phyloP scores from a whole-genome alignment of 1,140 invertebrate species.

The Apis cerana region DNA sequence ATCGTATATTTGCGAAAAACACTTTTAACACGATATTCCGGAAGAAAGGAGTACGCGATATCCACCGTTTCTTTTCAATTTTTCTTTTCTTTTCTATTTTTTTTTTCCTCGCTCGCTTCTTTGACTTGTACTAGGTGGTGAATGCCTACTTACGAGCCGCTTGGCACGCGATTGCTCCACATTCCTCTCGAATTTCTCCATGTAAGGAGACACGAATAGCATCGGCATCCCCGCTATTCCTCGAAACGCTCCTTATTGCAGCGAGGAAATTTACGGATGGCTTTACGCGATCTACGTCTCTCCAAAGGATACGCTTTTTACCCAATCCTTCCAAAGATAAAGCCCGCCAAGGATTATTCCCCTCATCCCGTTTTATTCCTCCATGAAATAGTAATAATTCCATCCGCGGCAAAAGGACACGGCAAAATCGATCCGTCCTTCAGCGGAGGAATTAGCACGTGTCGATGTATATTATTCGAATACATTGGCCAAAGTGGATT shows the following conservation, averaged over 20 bases:
- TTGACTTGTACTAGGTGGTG: not conserved
- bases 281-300: too few species aligned
- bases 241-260: constrained; percentile 32
- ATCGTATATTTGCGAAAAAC: too few species aligned
- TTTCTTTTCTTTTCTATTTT: too few species aligned
- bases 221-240: constrained; percentile 27
- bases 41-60: too few species aligned
- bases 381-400: too few species aligned
- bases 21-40: too few species aligned
- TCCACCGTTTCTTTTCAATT: too few species aligned
- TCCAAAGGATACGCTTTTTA: too few species aligned
- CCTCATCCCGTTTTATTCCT: too few species aligned
- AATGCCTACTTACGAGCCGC: constrained; percentile 31
- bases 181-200: constrained; percentile 34
- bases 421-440: not conserved
- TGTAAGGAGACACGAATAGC: constrained; percentile 25
- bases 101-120: not conserved
- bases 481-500: not conserved
- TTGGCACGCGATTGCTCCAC: constrained; percentile 35
- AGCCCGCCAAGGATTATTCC: not conserved
- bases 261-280: constrained; percentile 7
- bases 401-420: not conserved
- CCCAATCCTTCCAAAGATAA: not conserved
- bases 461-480: not conserved
- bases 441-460: not conserved